Evolutionary conservation across 1,140 invertebrate genomes (phyloP).

Genomic region (Melipona quadrifasciata): DNA sequence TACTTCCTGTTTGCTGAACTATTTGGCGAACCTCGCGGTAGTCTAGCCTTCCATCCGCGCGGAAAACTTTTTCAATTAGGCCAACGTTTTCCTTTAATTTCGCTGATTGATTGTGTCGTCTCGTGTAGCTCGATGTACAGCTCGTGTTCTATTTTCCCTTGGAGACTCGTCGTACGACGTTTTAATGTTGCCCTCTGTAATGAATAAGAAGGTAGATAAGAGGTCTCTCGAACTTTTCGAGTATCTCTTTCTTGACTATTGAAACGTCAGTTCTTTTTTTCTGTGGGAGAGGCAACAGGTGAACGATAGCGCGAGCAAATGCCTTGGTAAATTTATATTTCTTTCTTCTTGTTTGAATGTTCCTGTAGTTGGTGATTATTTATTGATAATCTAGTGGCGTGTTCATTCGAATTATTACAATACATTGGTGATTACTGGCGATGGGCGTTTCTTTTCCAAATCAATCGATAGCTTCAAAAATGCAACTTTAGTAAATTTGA

Average conservation of each 20-base stretch:
- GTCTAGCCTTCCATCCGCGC: neutral
- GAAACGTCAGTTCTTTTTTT: conserved; percentile 62
- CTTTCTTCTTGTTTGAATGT: neutral
- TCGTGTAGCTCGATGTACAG: neutral
- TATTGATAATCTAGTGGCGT: no score
- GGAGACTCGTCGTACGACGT: neutral
- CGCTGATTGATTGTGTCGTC: conserved; percentile 27
- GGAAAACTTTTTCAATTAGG: conserved; percentile 38
- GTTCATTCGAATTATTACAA: no score
- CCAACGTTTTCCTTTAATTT: conserved; percentile 37
- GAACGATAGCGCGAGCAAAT: conserved; percentile 24
- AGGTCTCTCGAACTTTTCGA: neutral
- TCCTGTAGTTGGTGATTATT: neutral
- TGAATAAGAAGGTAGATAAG: neutral
- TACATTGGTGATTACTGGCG: no score
- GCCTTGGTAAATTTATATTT: neutral
- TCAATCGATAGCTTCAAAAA: no score
- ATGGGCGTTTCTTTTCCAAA: no score
- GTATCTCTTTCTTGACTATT: conserved; percentile 45
- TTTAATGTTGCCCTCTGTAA: neutral
- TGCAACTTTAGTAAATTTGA: no score
- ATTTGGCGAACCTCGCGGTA: neutral
- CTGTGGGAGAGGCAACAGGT: conserved; percentile 63
- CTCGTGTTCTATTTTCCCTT: neutral
- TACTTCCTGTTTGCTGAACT: conserved; percentile 22